Base-by-base conservation (phyloP, 2,888 invertebrate genomes). In the Galeopsomyia nigrocyanea region DNA sequence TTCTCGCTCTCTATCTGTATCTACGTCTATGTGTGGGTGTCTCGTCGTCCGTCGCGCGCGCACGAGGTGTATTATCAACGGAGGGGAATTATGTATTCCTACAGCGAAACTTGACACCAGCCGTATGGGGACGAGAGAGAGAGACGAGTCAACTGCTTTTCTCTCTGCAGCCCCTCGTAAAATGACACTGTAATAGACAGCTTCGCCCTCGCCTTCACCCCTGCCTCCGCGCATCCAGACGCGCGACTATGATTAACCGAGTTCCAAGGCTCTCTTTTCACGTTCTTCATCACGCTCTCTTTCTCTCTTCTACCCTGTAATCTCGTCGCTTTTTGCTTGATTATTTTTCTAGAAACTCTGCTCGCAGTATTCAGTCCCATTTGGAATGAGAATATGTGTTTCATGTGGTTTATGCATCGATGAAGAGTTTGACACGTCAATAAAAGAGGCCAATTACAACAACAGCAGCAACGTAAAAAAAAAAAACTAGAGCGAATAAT, bases 171-270 rank as follows among this genome's bases (percentile, higher is more conserved):
- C 49, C 65, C 68, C 68, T 67, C 68, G 74, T 74, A 74, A 74
- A 74, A 74, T 68, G 71, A 74, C 74, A 74, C 74, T 61, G 50
- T 74, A 74, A 74, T 71, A 68, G 74, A 71, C 74, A 71, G 64
- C 63, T 64, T 71, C 51, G 50, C 47, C 39, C 9, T 63, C 17
- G 39, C n/a, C 26, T 31, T 39, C 53, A 39, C 46, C n/a, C 50
- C 62, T 14, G 10, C 58, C 31, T 56, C 17, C 60, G 39, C 39
- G 39, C 39, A 39, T 39, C 14, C 51, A 64, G 49, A 51, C 21
- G n/a, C n/a, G 51, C 62, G 26, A 60, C 63, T 62, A 63, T 70
- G 63, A 74, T 74, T 74, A 70, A 63, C 73, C 66, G 31, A 62
- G 17, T 70, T 62, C 61, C 73, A 51, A 39, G 39, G 39, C 10